Base-by-base conservation (phyloP, 2,113 vertebrate species). In the Probosciger aterrimus region DNA sequence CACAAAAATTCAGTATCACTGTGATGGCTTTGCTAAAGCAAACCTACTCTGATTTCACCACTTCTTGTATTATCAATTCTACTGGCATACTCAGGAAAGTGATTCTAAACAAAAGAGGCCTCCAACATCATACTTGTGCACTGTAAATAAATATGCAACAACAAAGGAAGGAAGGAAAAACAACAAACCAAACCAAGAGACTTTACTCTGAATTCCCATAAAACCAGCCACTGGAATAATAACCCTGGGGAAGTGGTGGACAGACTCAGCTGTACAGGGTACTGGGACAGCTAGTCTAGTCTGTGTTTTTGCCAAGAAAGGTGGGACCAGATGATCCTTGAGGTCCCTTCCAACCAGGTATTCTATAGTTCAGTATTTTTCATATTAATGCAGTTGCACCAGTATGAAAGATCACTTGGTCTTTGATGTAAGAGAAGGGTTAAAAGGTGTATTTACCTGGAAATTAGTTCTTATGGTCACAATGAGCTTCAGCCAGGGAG, bases 401-500 rank as follows among this genome's bases (percentile, higher is more conserved):
- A 25, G n/a, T 27, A 25, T 7, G 43, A 75, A 74, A 70, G 13
- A 31, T n/a, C 9, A 31, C 65, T 60, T 46, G 39, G 57, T 44
- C 49, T 80, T 33, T 52, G 30, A 75, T 20, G 62, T 65, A 77
- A 89, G 62, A 92, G 43, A 64, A 43, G 67, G 62, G 47, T 49
- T 50, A 59, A 59, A 79, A 85, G 14, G 23, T 79, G 59, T 55
- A 89, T 96, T 98, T 98, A 99, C 99, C 99, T 99, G 97, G 83
- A 99, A 98, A 97, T 98, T 99, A 75, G 98, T 97, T 93, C 99
- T 98, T 60, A 99, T 98, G 27, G 99, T 99, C 97, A 99, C 98
- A 91, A 99, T 98, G 89, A 99, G 97, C 97, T 99, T 99, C 81
- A 99, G 97, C 99, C 99, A 99, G 47, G 98, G 80, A 81, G 99